Evolutionary conservation across 2,113 vertebrate genomes (phyloP).

Genomic region (Asarcornis scutulata): DNA sequence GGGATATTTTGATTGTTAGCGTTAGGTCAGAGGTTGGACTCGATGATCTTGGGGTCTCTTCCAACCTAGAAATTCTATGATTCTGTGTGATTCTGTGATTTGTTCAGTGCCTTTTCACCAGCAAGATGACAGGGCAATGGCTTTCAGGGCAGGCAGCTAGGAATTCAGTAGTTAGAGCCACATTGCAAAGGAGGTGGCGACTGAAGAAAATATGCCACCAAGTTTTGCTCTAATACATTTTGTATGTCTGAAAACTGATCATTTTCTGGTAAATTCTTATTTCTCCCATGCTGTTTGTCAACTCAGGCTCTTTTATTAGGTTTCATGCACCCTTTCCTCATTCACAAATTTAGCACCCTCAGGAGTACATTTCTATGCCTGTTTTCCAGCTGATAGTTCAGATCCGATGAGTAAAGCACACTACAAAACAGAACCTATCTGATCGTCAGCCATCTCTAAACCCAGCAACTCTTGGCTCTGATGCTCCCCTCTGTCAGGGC

Average conservation of each 20-base stretch:
- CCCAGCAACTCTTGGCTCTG: neutral
- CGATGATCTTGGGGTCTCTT: too few species aligned
- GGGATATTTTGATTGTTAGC: too few species aligned
- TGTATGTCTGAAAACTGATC: neutral
- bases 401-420: neutral
- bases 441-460: neutral
- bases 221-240: neutral
- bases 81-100: too few species aligned
- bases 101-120: too few species aligned
- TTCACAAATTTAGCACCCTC: too few species aligned
- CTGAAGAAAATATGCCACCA: neutral
- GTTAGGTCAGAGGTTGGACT: too few species aligned
- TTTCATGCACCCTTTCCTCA: neutral
- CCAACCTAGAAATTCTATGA: too few species aligned
- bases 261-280: neutral
- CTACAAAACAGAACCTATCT: neutral
- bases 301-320: neutral
- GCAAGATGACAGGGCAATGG: too few species aligned
- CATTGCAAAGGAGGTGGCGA: neutral
- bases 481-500: neutral
- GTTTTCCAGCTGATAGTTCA: neutral
- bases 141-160: too few species aligned
- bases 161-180: too few species aligned
- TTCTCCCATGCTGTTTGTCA: neutral
- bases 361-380: neutral